Evolutionary conservation across 2,888 invertebrate species (phyloP).

Genomic region (Geophilus truncorum): DNA sequence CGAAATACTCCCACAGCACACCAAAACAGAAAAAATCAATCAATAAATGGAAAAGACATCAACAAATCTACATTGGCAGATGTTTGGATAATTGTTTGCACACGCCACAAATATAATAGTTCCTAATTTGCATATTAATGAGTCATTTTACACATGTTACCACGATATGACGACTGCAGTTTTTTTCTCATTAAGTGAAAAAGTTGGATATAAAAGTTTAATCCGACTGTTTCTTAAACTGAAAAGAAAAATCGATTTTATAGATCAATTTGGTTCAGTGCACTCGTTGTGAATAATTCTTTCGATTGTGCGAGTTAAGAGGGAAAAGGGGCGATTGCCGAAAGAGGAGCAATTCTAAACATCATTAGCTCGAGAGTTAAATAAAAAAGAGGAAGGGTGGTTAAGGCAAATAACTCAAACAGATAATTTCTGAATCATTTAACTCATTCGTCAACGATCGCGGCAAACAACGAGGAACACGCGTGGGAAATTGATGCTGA

Average conservation of each 20-base stretch:
- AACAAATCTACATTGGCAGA: neutral
- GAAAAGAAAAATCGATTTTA: neutral
- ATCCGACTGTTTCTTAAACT: neutral
- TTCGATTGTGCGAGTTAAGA: neutral
- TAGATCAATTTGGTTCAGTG: neutral
- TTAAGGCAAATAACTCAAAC: neutral
- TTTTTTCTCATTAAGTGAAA: neutral
- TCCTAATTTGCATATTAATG: neutral
- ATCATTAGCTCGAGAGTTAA: neutral
- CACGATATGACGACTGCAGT: neutral
- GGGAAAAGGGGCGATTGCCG: neutral
- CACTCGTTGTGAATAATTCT: neutral
- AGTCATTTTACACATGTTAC: slow-evolving; percentile 6
- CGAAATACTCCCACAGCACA: neutral
- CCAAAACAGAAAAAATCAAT: neutral
- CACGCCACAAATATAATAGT: neutral
- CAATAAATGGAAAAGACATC: neutral
- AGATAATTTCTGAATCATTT: slow-evolving; percentile 25
- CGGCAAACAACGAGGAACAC: neutral
- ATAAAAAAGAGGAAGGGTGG: too few relatives aligned
- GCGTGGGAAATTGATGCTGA: neutral
- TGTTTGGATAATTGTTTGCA: neutral
- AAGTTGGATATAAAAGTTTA: neutral
- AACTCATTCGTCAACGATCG: neutral
- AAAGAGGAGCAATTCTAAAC: neutral